Evolutionary conservation across 2,113 vertebrate genomes (phyloP), one percentile per base, ranked within the genome.

Genomic region (Chloroceryle aenea): DNA sequence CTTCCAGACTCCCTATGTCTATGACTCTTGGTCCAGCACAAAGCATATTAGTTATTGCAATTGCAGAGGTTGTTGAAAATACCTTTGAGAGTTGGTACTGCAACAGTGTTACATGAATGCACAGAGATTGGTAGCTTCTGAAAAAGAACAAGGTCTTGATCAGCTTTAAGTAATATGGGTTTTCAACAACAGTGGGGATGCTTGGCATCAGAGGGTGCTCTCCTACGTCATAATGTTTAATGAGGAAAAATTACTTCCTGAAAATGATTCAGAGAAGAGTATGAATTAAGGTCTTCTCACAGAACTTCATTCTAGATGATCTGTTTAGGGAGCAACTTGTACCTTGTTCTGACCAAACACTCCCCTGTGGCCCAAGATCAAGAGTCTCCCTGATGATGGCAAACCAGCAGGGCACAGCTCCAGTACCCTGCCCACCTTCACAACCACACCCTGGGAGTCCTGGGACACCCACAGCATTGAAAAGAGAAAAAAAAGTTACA

Each of bases 251-350:
- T 4, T 6, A 16, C 4, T 85, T 81, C 47, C 42, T 40, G n/a
- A 75, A 90, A 91, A 68, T 36, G 0, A 53, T 53, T 56, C 40
- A 69, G 34, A 72, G 43, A 32, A 72, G 40, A 14, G 11, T 58
- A 82, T 0, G 0, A 90, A 72, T 9, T 47, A 56, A 68, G 15
- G 36, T 50, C 14, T 61, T 91, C 34, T 66, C 43, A 52, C 2
- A 82, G 43, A 4, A 14, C 7, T 45, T 32, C 32, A n/a, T 4
- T 53, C 38, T 22, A 64, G 20, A 85, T 36, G 23, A 73, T 16
- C 22, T 8, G 0, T 52, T 30, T 6, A 48, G 32, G 12, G 27
- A 89, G 50, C 12, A 11, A 4, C 3, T 38, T 2, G 0, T 10
- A 79, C 52, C 36, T 40, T 53, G 40, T 53, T 61, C 43, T 63